Evolutionary conservation across 2,888 invertebrate species (phyloP), one percentile per base, ranked within the genome.

Genomic region (Venusia cambrica): DNA sequence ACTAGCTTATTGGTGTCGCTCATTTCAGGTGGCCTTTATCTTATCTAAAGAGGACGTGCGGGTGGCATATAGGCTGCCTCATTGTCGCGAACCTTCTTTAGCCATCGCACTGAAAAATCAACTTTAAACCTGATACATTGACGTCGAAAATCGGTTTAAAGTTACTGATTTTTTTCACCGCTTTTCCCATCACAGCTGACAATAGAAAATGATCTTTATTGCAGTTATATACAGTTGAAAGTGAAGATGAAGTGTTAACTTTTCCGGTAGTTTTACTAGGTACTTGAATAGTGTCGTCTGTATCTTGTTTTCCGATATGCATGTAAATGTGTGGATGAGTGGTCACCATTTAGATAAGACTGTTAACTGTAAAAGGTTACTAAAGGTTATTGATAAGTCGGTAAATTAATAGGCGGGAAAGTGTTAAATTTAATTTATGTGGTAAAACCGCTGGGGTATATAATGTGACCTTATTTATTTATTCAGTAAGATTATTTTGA

Each of bases 31-130:
- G 70, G 73, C 74, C 76, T 72, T 78, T 87, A 85, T 87, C 85
- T 87, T 80, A 87, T 87, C 85, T 79, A 87, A 79, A 83, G 83
- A 85, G 85, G 85, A 87, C 87, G 87, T 87, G 81, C 84, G 85
- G 84, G 83, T 63, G 68, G 70, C 70, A 73, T 71, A 75, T 74
- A 73, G 65, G 62, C 72, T 67, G 61, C 69, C 64, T 73, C 72
- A 73, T 72, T 79, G 77, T 76, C 64, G 56, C 59, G 57, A 65
- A 70, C 71, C 50, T 59, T 60, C 47, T 38, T 35, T 39, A n/a
- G 8, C 10, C 9, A 8, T 14, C 10, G 6, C 15, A 31, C 19
- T 28, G 27, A 24, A 35, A 31, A 35, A 27, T 7, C n/a, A 24
- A 40, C 40, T 27, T 24, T 40, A 35, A 9, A 16, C 12, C 31